phyloP scores from a whole-genome alignment of 2,797 vertebrate genomes.

The Pipistrellus pygmaeus region DNA sequence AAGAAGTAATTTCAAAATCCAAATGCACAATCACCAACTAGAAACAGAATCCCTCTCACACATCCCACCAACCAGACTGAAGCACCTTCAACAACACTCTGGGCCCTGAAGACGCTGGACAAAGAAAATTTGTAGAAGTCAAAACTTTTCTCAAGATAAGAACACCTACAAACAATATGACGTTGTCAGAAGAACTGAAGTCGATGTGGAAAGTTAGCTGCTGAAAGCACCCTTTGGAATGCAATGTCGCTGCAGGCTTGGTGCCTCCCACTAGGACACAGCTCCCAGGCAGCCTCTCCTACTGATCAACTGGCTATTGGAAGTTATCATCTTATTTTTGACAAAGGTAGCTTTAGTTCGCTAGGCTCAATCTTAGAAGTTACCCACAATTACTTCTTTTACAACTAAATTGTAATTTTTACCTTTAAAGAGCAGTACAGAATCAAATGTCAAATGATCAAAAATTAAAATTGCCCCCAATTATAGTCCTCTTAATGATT shows the following conservation, averaged over 20 bases:
- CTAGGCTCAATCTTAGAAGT: neutral
- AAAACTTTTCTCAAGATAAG: neutral
- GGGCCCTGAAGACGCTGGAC: neutral
- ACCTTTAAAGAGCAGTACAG: constrained; percentile 15
- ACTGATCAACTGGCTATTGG: neutral
- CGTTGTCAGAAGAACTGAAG: constrained; percentile 24
- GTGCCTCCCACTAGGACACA: neutral
- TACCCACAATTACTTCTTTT: neutral
- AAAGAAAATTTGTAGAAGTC: constrained; percentile 16
- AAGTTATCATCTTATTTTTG: neutral
- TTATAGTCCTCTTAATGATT: constrained; percentile 3
- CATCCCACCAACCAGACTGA: neutral
- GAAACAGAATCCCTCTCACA: neutral
- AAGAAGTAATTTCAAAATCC: constrained; percentile 47
- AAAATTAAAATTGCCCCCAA: constrained; percentile 21
- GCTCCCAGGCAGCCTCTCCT: neutral
- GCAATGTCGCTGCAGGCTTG: neutral
- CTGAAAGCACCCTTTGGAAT: neutral
- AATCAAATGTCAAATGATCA: constrained; percentile 42
- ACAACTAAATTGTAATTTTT: constrained; percentile 41
- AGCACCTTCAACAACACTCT: neutral
- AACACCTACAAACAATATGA: neutral
- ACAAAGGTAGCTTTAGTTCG: neutral
- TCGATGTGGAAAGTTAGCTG: neutral
- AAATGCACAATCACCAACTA: neutral